These are phyloP conservation scores for Solea solea DNA, from an alignment of 2,113 vertebrate species.

Conservation along the genomic window DNA sequence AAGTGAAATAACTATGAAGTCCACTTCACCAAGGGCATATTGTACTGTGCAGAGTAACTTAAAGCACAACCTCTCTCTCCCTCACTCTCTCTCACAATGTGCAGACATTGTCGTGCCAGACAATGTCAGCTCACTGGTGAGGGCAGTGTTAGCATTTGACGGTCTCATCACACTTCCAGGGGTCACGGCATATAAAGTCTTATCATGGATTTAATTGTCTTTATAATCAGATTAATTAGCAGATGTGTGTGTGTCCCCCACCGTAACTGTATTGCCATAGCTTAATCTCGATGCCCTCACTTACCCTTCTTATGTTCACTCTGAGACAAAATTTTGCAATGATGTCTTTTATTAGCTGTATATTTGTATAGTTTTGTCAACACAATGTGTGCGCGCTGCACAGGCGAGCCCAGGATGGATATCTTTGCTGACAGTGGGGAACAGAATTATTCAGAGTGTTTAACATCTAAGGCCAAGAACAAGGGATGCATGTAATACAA, in stretches of 20 bases:
- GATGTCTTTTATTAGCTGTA: slow-evolving; percentile 1
- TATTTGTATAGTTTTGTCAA: slow-evolving; percentile 4
- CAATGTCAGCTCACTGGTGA: slow-evolving; percentile 41
- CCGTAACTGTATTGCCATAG: background rate
- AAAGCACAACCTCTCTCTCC: slow-evolving; percentile 6
- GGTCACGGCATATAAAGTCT: slow-evolving; percentile 63
- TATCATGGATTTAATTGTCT: slow-evolving; percentile 70
- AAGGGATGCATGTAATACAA: slow-evolving; percentile 64
- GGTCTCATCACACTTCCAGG: slow-evolving; percentile 25
- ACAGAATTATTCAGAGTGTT: slow-evolving; percentile 74
- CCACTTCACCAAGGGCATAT: slow-evolving; percentile 71
- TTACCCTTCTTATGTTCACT: slow-evolving; percentile 19
- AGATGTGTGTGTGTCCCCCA: slow-evolving; percentile 59
- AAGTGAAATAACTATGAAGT: slow-evolving; percentile 70
- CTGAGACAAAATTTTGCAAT: slow-evolving; percentile 1
- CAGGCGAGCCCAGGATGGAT: slow-evolving; percentile 41
- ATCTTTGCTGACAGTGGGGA: slow-evolving; percentile 60
- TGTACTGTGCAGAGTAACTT: slow-evolving; percentile 51
- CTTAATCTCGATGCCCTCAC: slow-evolving; percentile 26
- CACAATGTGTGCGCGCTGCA: slow-evolving; percentile 1
- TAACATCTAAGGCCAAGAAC: slow-evolving; percentile 74
- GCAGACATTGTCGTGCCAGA: slow-evolving; percentile 36
- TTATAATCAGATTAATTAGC: slow-evolving; percentile 81
- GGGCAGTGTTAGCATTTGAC: slow-evolving; percentile 30
- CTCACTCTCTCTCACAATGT: slow-evolving; percentile 1